Conservation (phyloP, 1,140 invertebrate species). For the Harlomillsia oculata region DNA sequence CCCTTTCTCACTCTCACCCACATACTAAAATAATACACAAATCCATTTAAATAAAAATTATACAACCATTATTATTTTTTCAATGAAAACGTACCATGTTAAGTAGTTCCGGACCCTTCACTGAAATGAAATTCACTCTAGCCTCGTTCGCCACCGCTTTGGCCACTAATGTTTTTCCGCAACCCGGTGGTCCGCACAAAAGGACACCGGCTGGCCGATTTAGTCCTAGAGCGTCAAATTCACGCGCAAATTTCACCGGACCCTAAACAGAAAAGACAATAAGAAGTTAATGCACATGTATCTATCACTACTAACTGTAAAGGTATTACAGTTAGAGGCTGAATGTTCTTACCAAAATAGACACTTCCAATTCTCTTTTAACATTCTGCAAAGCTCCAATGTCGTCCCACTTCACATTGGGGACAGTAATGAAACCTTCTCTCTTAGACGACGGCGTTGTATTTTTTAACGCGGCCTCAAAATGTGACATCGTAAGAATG, state of each 20-base stretch:
- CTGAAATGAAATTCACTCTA: constrained; percentile 92
- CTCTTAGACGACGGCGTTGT: constrained; percentile 88
- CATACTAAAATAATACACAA: constrained; percentile 59
- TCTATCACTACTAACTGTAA: neutral
- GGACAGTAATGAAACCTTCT: constrained; percentile 95
- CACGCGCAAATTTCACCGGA: constrained; percentile 75
- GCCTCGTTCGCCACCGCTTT: constrained; percentile 90
- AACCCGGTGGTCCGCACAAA: constrained; percentile 84
- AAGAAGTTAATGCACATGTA: neutral
- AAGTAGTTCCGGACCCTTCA: constrained; percentile 91
- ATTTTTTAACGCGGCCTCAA: constrained; percentile 63
- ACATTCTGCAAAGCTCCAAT: constrained; percentile 84
- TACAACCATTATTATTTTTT: neutral
- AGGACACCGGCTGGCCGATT: constrained; percentile 74
- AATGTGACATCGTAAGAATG: constrained; percentile 63
- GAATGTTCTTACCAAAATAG: constrained; percentile 62
- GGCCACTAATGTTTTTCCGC: constrained; percentile 70
- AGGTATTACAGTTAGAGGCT: too few species aligned
- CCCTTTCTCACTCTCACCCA: constrained; percentile 96
- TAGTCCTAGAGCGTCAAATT: constrained; percentile 66
- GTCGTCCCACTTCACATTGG: constrained; percentile 94
- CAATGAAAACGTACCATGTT: constrained; percentile 63
- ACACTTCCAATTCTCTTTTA: constrained; percentile 75
- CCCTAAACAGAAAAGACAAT: constrained; percentile 47
- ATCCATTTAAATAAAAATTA: neutral